A percentile compares a stretch with the other conserved stretches of the same genome.
These are phyloP conservation scores for Porites australiensis DNA, from an alignment of 64 coral and sea anemone genomes.

Conservation along the genomic window DNA sequence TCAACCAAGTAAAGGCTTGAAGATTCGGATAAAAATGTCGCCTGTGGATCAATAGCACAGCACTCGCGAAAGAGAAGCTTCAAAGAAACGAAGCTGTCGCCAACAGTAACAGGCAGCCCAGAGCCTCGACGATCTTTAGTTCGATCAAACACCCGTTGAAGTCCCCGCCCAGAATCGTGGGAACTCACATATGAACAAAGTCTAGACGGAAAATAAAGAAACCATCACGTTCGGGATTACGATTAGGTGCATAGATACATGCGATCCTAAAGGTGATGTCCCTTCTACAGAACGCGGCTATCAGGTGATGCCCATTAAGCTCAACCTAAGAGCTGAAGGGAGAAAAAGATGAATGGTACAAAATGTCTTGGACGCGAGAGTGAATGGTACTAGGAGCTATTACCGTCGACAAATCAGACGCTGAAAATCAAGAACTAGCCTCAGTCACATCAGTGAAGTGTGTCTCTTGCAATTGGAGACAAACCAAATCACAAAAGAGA, in stretches of 20 bases:
- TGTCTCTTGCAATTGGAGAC: slow-evolving; percentile 21
- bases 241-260: neutral
- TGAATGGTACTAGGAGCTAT: neutral
- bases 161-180: neutral
- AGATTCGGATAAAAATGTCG: neutral
- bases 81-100: neutral
- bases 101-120: rapidly evolving
- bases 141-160: neutral
- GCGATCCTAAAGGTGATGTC: neutral
- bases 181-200: neutral
- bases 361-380: neutral
- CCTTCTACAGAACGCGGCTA: neutral
- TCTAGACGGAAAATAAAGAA: neutral
- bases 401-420: neutral
- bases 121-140: neutral
- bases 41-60: neutral
- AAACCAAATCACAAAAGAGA: neutral
- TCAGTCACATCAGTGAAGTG: neutral
- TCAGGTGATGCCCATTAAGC: neutral
- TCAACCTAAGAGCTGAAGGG: neutral
- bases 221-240: neutral
- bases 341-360: neutral
- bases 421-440: neutral
- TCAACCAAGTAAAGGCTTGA: neutral
- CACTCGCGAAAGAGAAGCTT: neutral